Percentiles rank a stretch among this genome's conserved stretches.
Evolutionary conservation across 2,888 invertebrate species (phyloP).

Genomic region (Lasioglossum zephyrum): DNA sequence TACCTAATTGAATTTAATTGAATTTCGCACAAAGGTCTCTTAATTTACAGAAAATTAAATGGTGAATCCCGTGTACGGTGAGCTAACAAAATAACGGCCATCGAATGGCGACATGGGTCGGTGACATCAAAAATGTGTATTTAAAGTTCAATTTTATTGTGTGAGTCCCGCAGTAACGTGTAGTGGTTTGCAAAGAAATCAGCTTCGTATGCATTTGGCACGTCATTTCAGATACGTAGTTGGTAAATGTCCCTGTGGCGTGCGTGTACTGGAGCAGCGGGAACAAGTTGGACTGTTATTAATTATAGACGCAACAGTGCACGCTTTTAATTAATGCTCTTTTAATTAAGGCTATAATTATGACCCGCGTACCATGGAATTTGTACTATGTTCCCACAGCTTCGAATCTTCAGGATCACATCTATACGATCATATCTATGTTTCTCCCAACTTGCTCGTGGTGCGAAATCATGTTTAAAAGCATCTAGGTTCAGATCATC

Average conservation of each 20-base stretch:
- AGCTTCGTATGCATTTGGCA: conserved; percentile 28
- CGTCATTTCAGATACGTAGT: conserved; percentile 33
- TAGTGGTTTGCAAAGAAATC: background rate
- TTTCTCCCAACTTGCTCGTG: background rate
- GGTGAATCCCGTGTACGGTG: background rate
- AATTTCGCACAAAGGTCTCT: background rate
- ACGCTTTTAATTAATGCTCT: conserved; percentile 77
- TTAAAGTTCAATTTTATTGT: conserved; percentile 7
- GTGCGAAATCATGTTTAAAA: conserved; percentile 25
- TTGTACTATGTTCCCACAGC: conserved; percentile 46
- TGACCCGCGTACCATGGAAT: conserved; percentile 59
- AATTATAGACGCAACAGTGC: conserved; percentile 71
- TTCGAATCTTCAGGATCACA: conserved; percentile 48
- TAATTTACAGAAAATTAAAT: background rate
- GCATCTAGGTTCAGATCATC: background rate
- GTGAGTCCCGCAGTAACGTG: background rate
- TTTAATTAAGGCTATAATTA: conserved; percentile 78
- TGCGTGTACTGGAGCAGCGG: conserved; percentile 66
- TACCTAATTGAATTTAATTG: background rate
- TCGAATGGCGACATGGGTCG: background rate
- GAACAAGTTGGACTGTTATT: conserved; percentile 78
- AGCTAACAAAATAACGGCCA: background rate
- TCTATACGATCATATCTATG: background rate
- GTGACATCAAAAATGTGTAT: background rate
- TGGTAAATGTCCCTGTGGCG: conserved; percentile 53